Evolutionary conservation across 1,140 invertebrate species (phyloP).

Genomic region (Hestina assimilis): DNA sequence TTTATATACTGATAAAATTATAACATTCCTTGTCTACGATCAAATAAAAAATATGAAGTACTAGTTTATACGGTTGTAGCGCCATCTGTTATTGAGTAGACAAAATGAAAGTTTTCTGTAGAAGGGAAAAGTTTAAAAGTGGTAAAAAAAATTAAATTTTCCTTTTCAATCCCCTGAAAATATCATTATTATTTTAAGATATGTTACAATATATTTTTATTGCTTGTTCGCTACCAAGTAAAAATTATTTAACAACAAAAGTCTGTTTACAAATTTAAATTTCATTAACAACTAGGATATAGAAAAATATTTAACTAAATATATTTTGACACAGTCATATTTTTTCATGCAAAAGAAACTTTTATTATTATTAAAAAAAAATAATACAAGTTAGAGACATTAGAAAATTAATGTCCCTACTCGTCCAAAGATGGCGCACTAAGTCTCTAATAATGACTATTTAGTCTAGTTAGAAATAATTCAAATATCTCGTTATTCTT

Average conservation of each 20-base stretch:
- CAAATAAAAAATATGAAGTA: not conserved
- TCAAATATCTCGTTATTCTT: too few species aligned
- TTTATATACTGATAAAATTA: too few species aligned
- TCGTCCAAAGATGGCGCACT: conserved; percentile 33
- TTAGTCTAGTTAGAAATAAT: not conserved
- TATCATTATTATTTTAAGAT: too few species aligned
- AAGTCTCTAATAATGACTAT: not conserved
- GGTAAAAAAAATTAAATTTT: not conserved
- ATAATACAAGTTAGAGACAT: conserved; percentile 6
- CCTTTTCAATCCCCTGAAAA: not conserved
- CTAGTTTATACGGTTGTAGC: not conserved
- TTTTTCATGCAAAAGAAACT: not conserved
- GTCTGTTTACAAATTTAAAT: too few species aligned
- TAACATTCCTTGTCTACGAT: not conserved
- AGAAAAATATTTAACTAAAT: too few species aligned
- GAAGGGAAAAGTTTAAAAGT: conserved; percentile 10
- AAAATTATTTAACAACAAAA: too few species aligned
- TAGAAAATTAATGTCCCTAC: conserved; percentile 16
- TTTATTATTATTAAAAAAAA: not conserved
- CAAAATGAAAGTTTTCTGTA: conserved; percentile 25
- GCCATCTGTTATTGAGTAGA: conserved; percentile 47
- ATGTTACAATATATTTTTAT: too few species aligned
- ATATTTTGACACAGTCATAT: too few species aligned
- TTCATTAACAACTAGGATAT: too few species aligned
- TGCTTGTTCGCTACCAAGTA: too few species aligned